phyloP scores from a whole-genome alignment of 2,797 vertebrate genomes.

The Syncerus caffer region DNA sequence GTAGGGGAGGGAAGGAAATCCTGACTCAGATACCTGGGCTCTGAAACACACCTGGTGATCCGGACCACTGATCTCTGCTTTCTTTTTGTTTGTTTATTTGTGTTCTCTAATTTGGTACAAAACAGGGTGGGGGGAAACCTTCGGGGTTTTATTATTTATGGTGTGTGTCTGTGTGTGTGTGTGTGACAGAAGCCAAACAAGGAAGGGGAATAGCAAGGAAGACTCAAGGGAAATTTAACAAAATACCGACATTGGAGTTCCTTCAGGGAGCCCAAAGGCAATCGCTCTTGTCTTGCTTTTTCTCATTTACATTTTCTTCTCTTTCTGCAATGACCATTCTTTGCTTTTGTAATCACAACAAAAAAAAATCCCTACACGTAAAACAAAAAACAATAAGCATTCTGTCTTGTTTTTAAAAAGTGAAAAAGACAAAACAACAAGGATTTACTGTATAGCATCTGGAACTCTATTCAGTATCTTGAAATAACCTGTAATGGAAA shows the following conservation, averaged over 20 bases:
- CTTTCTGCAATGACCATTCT: background rate
- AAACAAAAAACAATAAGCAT: background rate
- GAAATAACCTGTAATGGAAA: background rate
- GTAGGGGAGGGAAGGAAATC: no score
- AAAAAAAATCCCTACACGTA: background rate
- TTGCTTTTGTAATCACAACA: background rate
- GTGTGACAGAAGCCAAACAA: background rate
- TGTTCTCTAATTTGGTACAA: background rate
- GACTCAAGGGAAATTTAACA: rapidly evolving
- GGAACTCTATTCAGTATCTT: background rate
- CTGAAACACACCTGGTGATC: background rate
- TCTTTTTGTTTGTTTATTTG: background rate
- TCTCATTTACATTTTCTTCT: background rate
- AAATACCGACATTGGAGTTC: rapidly evolving
- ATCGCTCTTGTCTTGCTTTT: background rate
- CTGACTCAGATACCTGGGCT: background rate
- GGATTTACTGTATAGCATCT: background rate
- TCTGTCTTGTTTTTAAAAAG: background rate
- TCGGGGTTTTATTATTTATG: background rate
- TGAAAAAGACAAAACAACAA: background rate
- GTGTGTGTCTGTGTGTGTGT: no score
- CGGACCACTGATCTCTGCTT: background rate
- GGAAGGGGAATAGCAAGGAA: background rate
- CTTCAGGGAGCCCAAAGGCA: rapidly evolving
- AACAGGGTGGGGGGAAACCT: rapidly evolving